Evolutionary conservation across 2,888 invertebrate genomes (phyloP), one percentile per base, ranked within the genome.

Genomic region (Calephelis perditalis): DNA sequence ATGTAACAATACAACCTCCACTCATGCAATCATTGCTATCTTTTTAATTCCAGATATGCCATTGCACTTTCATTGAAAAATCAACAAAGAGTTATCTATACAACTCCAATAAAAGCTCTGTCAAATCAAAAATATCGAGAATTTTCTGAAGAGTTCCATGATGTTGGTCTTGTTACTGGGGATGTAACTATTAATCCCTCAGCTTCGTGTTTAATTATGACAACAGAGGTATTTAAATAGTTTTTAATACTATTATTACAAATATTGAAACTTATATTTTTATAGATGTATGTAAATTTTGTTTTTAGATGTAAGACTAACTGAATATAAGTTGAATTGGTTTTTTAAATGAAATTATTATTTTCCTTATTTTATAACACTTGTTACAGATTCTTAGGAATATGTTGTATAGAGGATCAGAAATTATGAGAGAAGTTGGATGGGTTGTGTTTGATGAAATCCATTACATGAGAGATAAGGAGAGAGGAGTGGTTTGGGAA

Each of bases 381-480:
- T 55, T 36, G n/a, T 10, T 75, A 26, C 79, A 96, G 95, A 99
- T 99, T 92, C 90, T 99, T 65, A 92, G 99, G 66, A 98, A 98
- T 75, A 99, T 99, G 99, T 90, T 99, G 62, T 99, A 99, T 78
- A 92, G 99, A 77, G 99, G 99, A 57, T 98, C 98, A 47, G 99
- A 99, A 92, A 95, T 99, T 35, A 99, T 99, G 96, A 93, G 99
- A 63, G 99, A 99, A 92, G 99, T 99, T 0, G 99, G 99, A 58
- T 99, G 99, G 99, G 99, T 99, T 1, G 92, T 99, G 60, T 99
- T 99, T 88, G 99, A 99, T 80, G 99, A 99, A 90, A 99, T 99
- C 73, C 99, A 99, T 88, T 99, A 99, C 81, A 99, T 99, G 99
- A 94, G 99, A 73, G 99, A 99, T 80, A 99, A 99, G 86, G 99